Base-by-base conservation (phyloP, 1,140 invertebrate genomes). In the Oppia nitens region DNA sequence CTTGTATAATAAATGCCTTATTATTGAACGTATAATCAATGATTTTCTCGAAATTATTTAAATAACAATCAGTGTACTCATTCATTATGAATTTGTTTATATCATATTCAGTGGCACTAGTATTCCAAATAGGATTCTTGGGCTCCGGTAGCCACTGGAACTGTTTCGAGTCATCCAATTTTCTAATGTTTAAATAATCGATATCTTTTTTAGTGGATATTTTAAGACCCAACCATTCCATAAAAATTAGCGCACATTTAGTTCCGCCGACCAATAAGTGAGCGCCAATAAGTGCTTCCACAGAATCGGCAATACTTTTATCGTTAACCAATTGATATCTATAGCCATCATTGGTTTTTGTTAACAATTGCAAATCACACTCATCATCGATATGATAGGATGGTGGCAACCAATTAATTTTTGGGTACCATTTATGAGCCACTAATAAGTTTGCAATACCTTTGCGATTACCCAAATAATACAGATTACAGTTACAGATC, bases 241-340 rank as follows among this genome's bases (percentile, higher is more conserved):
- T 69, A 49, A 91, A 71, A 57, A 74, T 76, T 1, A 85, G 59
- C 14, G 79, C 78, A 26, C 72, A 74, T 56, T 69, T 62, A 23
- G 76, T 67, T n/a, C 79, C 79, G 66, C 74, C 75, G 23, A 66
- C 71, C 62, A 78, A 68, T 17, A 77, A 70, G 62, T 87, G 85
- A 17, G 81, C 82, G 0, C 88, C 89, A 27, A 91, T 77, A 0
- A 94, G 68, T 0, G 88, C 83, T 74, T 93, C 88, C 2, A 91
- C 78, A 64, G 77, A 79, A 72, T 93, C 88, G 1, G 88, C 81
- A 1, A 90, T 73, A 48, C 74, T 76, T 75, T 89, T 78, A 64
- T 79, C 75, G 6, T 72, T 68, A 1, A 84, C 66, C 24, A 72
- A 64, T 63, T 78, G 74, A 14, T 70, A 65, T 20, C 26, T 29